Percentiles rank a stretch among this genome's conserved stretches.
Conservation (phyloP, 2,888 invertebrate genomes). For the Arge pagana region DNA sequence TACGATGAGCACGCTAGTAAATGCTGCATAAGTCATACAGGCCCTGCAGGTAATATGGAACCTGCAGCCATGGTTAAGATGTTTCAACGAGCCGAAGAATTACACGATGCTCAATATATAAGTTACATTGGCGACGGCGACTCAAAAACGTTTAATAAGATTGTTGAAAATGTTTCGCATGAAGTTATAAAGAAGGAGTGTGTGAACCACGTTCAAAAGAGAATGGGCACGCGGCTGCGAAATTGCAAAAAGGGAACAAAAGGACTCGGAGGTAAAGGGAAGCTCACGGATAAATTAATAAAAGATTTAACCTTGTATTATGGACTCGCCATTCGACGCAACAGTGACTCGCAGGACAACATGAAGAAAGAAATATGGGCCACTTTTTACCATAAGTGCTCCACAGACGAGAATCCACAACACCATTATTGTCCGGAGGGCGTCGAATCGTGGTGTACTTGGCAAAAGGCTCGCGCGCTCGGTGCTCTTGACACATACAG, state of each 20-base stretch:
- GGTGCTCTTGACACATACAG: conserved; percentile 21
- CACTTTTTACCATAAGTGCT: conserved; percentile 34
- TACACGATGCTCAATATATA: conserved; percentile 14
- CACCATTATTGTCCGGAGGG: conserved; percentile 36
- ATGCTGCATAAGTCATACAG: conserved; percentile 25
- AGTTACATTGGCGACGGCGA: conserved; percentile 25
- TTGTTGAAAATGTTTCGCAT: conserved; percentile 17
- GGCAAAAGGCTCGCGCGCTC: conserved; percentile 24
- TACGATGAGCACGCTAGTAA: conserved; percentile 12
- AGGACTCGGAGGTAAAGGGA: conserved; percentile 29
- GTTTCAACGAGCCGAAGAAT: conserved; percentile 18
- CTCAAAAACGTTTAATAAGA: conserved; percentile 17
- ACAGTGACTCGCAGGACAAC: conserved; percentile 29
- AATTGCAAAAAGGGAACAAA: conserved; percentile 23
- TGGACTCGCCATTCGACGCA: conserved; percentile 37
- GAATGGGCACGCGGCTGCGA: conserved; percentile 28
- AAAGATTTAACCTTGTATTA: conserved; percentile 36
- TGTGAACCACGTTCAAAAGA: conserved; percentile 27
- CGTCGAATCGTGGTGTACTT: conserved; percentile 36
- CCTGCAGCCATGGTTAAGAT: conserved; percentile 21
- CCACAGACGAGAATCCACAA: conserved; percentile 33
- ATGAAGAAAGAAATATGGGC: conserved; percentile 41
- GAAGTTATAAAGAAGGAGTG: conserved; percentile 23
- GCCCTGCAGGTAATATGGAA: conserved; percentile 29
- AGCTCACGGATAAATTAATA: conserved; percentile 35